Evolutionary conservation across 2,797 vertebrate species (phyloP).

Genomic region (Cynodonichthys magdalenae): DNA sequence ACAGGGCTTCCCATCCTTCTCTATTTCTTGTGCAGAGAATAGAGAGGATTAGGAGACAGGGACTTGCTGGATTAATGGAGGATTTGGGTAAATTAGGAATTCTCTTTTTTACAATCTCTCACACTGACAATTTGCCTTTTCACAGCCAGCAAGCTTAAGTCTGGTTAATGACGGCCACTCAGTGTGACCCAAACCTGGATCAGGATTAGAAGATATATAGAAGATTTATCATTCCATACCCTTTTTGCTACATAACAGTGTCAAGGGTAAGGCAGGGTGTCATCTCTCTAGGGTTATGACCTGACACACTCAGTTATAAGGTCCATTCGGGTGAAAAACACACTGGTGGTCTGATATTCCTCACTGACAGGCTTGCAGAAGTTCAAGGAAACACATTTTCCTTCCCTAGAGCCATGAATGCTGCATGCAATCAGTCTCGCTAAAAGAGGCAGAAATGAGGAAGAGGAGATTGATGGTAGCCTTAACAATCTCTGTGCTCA

Average conservation of each 20-base stretch:
- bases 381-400: constrained; percentile 58
- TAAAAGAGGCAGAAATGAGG: constrained; percentile 57
- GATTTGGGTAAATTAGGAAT: constrained; percentile 75
- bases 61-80: constrained; percentile 67
- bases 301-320: constrained; percentile 59
- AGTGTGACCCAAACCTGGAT: constrained; percentile 53
- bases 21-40: constrained; percentile 27
- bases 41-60: constrained; percentile 56
- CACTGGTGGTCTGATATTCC: constrained; percentile 52
- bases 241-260: constrained; percentile 9
- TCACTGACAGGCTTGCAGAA: constrained; percentile 40
- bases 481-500: constrained; percentile 61
- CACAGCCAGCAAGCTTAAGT: constrained; percentile 41
- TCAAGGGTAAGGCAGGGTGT: constrained; percentile 39
- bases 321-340: constrained; percentile 57
- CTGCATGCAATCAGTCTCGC: constrained; percentile 67
- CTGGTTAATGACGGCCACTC: constrained; percentile 61
- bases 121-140: constrained; percentile 34
- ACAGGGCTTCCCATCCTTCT: constrained; percentile 22
- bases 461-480: constrained; percentile 63
- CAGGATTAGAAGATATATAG: constrained; percentile 30
- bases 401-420: constrained; percentile 54
- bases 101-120: constrained; percentile 44
- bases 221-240: constrained; percentile 28
- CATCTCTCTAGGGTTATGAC: constrained; percentile 45